Percentiles rank a stretch among this genome's conserved stretches.
Conservation (phyloP, 2,888 invertebrate genomes). For the Hypena proboscidalis region DNA sequence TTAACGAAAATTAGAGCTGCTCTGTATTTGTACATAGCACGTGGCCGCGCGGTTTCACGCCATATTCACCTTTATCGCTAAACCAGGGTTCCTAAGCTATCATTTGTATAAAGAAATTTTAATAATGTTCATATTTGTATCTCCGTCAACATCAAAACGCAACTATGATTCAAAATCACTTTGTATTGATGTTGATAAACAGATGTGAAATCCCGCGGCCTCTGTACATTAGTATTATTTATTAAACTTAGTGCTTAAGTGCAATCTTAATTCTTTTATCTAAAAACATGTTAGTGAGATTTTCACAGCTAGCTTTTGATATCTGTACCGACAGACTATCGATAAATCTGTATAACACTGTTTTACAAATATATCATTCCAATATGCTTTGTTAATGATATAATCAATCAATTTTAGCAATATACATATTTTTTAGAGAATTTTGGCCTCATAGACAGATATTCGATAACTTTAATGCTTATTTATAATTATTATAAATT, state of each 20-base stretch:
- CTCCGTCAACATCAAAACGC: neutral
- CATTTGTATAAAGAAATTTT: neutral
- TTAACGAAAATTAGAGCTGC: conserved; percentile 40
- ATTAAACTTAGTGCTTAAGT: conserved; percentile 81
- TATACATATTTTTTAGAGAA: conserved; percentile 25
- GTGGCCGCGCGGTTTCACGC: conserved; percentile 31
- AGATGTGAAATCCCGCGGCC: conserved; percentile 45
- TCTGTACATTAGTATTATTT: conserved; percentile 83
- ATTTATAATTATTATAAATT: conserved; percentile 40
- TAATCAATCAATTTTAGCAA: conserved; percentile 37
- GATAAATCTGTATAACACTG: conserved; percentile 28
- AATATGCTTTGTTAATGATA: conserved; percentile 43
- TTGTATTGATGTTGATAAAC: conserved; percentile 2
- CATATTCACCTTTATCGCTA: conserved; percentile 3
- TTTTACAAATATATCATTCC: conserved; percentile 45
- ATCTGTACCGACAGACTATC: conserved; percentile 29
- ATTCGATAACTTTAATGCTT: conserved; percentile 38
- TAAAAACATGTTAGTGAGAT: conserved; percentile 60
- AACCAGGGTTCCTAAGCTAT: conserved; percentile 22
- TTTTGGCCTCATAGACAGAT: conserved; percentile 41
- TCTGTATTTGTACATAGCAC: conserved; percentile 55
- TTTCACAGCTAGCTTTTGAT: conserved; percentile 65
- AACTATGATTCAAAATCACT: conserved; percentile 17
- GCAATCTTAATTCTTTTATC: conserved; percentile 65
- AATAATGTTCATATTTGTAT: neutral